Percentiles rank a stretch among this genome's conserved stretches.
phyloP scores from a whole-genome alignment of 2,797 vertebrate genomes.

The Rhinophrynus dorsalis region DNA sequence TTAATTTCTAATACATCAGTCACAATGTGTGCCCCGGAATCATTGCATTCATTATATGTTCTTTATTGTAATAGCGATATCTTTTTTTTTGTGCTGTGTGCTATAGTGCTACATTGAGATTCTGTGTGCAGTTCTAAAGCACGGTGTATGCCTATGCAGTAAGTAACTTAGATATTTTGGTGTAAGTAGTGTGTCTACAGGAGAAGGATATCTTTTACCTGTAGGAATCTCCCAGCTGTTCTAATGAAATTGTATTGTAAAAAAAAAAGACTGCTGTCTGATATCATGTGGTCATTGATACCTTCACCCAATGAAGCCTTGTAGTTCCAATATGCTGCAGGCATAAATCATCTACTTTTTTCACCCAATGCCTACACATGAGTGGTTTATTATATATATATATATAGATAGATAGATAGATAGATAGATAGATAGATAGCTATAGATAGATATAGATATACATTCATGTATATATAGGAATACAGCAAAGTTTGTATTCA shows the following conservation, averaged over 20 bases:
- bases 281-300: slow-evolving; percentile 22
- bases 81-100: not conserved
- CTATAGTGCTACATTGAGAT: not conserved
- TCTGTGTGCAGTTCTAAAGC: not conserved
- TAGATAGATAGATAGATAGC: too few relatives aligned
- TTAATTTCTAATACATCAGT: too few relatives aligned
- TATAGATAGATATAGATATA: too few relatives aligned
- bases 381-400: not conserved
- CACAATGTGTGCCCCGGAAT: not conserved
- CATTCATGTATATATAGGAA: too few relatives aligned
- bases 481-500: slow-evolving; percentile 24
- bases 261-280: slow-evolving; percentile 11
- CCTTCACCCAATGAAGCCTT: slow-evolving; percentile 10
- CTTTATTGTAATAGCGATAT: not conserved
- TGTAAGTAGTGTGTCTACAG: not conserved
- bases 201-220: slow-evolving; percentile 32
- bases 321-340: slow-evolving; percentile 35
- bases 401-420: too few relatives aligned
- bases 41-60: not conserved
- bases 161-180: not conserved
- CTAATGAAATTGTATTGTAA: slow-evolving; percentile 7
- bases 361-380: slow-evolving; percentile 3
- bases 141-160: slow-evolving; percentile 19
- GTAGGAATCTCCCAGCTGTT: slow-evolving; percentile 30
- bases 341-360: slow-evolving; percentile 44